phyloP scores from a whole-genome alignment of 23 tunicate species.

The Oikopleura vanhoeffeni region DNA sequence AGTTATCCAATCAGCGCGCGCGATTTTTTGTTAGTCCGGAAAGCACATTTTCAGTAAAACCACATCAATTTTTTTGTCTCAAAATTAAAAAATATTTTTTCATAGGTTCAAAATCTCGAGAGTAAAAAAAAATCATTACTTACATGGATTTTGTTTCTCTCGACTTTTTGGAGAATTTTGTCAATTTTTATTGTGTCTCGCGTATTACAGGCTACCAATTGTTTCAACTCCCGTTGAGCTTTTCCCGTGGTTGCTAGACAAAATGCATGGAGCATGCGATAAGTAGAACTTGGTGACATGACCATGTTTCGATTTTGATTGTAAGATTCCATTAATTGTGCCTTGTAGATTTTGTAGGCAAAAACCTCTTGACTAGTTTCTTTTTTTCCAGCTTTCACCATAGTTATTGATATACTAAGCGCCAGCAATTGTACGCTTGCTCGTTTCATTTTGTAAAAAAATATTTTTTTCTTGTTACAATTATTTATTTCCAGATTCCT shows the following conservation, averaged over 20 bases:
- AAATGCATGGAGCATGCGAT: background rate
- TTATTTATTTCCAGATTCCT: too few relatives aligned
- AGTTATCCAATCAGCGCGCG: too few relatives aligned
- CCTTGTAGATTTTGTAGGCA: constrained; percentile 4
- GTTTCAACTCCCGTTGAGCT: background rate
- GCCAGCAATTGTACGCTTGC: background rate
- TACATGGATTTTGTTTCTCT: background rate
- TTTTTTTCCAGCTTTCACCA: background rate
- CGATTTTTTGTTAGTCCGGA: too few relatives aligned
- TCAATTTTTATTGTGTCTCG: background rate
- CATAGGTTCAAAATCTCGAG: too few relatives aligned
- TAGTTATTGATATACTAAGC: background rate
- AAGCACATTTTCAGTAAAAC: too few relatives aligned
- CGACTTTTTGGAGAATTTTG: background rate
- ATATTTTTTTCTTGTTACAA: background rate
- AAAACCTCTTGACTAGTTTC: background rate
- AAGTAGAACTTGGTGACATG: background rate
- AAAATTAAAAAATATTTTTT: too few relatives aligned
- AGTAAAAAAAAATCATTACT: too few relatives aligned
- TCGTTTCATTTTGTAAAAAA: background rate
- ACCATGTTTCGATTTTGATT: constrained; percentile 1
- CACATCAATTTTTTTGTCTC: too few relatives aligned
- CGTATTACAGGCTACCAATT: background rate
- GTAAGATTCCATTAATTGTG: background rate
- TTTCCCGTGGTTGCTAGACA: background rate